phyloP scores from a whole-genome alignment of 2,797 vertebrate genomes.

The Acridotheres tristis region DNA sequence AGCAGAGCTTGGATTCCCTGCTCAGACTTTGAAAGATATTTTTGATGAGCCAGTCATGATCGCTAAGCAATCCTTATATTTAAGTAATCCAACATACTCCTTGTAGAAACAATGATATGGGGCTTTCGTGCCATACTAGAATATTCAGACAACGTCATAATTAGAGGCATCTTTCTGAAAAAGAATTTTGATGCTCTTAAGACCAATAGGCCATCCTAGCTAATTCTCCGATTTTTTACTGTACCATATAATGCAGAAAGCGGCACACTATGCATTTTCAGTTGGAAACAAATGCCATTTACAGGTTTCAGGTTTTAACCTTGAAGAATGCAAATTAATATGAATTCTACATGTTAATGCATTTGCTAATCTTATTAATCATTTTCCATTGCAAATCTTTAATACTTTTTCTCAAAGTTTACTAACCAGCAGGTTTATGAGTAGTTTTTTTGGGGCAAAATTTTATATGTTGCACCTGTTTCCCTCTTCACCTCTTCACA shows the following conservation, averaged over 20 bases:
- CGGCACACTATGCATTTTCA: background rate
- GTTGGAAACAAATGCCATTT: background rate
- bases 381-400: background rate
- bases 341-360: background rate
- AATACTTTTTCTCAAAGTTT: background rate
- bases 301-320: background rate
- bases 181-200: background rate
- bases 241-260: background rate
- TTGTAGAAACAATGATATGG: background rate
- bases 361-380: background rate
- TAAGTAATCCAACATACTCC: background rate
- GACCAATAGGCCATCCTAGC: background rate
- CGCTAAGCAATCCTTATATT: background rate
- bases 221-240: background rate
- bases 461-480: background rate
- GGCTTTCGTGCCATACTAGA: background rate
- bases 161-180: background rate
- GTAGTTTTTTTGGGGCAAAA: background rate
- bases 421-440: background rate
- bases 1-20: background rate
- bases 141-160: background rate
- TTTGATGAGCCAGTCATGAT: background rate
- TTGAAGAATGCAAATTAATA: background rate
- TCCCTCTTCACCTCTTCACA: background rate
- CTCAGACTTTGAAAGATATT: background rate